Conservation (phyloP, 2,797 vertebrate species). For the Pseudochirops corinnae region DNA sequence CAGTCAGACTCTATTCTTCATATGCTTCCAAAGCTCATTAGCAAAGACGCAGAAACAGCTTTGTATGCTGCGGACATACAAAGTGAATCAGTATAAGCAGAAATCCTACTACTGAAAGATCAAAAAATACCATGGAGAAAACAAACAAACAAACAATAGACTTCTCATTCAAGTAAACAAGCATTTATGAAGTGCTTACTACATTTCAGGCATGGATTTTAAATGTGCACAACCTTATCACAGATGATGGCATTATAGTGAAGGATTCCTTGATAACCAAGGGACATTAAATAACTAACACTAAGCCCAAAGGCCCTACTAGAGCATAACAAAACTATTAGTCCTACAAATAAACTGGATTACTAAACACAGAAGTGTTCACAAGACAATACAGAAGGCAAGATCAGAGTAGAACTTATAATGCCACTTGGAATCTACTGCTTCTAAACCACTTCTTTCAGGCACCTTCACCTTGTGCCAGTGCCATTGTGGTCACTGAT, state of each 20-base stretch:
- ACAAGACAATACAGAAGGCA: too few relatives aligned
- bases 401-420: too few relatives aligned
- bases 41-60: neutral
- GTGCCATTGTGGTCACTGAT: too few relatives aligned
- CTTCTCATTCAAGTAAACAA: too few relatives aligned
- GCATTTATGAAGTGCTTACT: too few relatives aligned
- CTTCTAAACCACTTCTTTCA: too few relatives aligned
- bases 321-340: neutral
- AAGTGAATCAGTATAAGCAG: neutral
- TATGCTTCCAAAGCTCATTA: neutral
- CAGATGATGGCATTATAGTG: neutral
- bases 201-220: neutral
- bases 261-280: neutral
- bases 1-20: neutral
- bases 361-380: too few relatives aligned
- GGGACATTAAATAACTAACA: neutral
- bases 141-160: too few relatives aligned
- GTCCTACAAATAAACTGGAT: neutral
- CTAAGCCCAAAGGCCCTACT: neutral
- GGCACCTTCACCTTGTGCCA: too few relatives aligned
- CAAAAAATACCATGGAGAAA: too few relatives aligned
- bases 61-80: neutral
- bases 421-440: too few relatives aligned
- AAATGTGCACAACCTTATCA: neutral
- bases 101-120: too few relatives aligned